Base-by-base conservation (phyloP, 2,113 vertebrate species). In the Cinclus cinclus region DNA sequence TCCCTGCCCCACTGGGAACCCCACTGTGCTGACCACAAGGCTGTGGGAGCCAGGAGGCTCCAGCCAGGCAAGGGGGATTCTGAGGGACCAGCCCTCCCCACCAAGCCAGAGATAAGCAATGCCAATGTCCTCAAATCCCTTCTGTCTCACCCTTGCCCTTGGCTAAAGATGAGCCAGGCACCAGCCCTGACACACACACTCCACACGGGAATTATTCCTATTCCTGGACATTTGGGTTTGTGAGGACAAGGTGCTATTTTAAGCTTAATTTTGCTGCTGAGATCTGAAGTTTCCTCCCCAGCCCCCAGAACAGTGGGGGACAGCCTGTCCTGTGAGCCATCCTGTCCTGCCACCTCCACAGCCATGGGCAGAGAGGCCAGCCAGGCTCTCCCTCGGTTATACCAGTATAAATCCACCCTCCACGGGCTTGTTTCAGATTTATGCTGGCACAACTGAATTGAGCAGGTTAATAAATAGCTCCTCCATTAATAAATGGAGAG, bases 41-140 rank as follows among this genome's bases (percentile, higher is more conserved):
- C 47, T 21, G 18, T 10, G 42, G 47, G 58, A 17, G 12, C 37
- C 4, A 12, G 23, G 14, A 3, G 2, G 42, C 28, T 47, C 2
- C 0, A 0, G 15, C 27, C 0, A 0, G 7, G 17, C 1, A 2
- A 52, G 37, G 28, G 23, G n/a, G 42, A 23, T 4, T 21, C 27
- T 1, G 3, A 55, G 52, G 47, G n/a, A 35, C 15, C 55, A 56
- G 18, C 7, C 3, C 44, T 37, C 18, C 31, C 17, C 31, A 42
- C 22, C 9, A 15, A 55, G 21, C 9, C 0, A 0, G 46, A 44
- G 17, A 83, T 19, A 47, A 60, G n/a, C 47, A 18, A 5, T 5
- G 6, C 24, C 25, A 31, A 4, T 15, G 14, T 6, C 33, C 44
- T 11, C 13, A 13, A 55, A 56, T 31, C 47, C 49, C 42, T 49